A percentile compares a stretch with the other conserved stretches of the same genome.
Conservation (phyloP, 2,113 vertebrate genomes). For the Scolopax mira region DNA sequence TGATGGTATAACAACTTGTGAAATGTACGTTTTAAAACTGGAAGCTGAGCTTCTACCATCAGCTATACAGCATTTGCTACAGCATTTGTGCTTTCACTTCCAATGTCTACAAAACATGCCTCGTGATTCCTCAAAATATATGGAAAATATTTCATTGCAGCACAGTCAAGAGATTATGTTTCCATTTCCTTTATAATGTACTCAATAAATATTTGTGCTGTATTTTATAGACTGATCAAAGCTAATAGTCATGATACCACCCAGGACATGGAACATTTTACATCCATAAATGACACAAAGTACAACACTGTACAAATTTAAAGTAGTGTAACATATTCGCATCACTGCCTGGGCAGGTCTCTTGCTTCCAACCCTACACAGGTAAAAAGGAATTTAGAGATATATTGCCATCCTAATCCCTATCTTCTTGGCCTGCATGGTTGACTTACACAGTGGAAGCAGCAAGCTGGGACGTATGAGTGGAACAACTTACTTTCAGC, state of each 20-base stretch:
- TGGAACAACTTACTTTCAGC: background rate
- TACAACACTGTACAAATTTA: background rate
- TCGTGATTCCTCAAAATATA: background rate
- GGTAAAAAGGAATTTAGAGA: background rate
- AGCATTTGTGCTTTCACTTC: background rate
- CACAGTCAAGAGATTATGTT: background rate
- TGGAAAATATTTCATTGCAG: conserved; percentile 30
- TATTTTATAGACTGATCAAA: conserved; percentile 32
- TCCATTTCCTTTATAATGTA: conserved; percentile 7
- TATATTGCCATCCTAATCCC: background rate
- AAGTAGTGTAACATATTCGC: background rate
- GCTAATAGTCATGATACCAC: background rate
- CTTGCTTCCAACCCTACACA: background rate
- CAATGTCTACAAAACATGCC: background rate
- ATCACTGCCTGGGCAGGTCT: background rate
- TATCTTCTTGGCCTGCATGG: background rate
- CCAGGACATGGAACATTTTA: background rate
- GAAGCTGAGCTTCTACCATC: background rate
- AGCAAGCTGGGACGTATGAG: background rate
- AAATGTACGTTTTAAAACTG: background rate
- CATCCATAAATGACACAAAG: background rate
- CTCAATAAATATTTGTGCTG: conserved; percentile 15
- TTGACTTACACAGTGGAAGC: background rate
- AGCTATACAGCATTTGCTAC: background rate
- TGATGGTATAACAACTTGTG: background rate